Evolutionary conservation across 2,888 invertebrate genomes (phyloP).

Genomic region (Drosophila antonietae): DNA sequence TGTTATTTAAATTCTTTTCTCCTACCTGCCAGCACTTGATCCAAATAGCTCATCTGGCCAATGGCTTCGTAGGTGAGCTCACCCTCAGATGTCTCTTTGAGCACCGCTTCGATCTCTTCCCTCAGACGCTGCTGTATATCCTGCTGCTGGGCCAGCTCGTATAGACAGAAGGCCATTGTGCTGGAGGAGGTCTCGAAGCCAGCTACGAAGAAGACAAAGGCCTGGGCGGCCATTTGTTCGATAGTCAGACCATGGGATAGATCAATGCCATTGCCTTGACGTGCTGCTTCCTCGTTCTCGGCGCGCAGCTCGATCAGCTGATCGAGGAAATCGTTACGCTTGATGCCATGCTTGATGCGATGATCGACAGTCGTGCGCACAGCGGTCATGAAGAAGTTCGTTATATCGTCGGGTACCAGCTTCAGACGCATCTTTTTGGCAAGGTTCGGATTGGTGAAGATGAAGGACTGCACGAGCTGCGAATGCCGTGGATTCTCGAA

Average conservation of each 20-base stretch:
- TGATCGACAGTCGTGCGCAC: conserved; percentile 84
- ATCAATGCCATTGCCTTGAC: conserved; percentile 51
- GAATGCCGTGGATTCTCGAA: conserved; percentile 59
- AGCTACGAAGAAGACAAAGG: conserved; percentile 86
- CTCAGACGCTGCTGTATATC: conserved; percentile 71
- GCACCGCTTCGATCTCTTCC: conserved; percentile 66
- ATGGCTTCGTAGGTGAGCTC: conserved; percentile 73
- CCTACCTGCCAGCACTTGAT: conserved; percentile 80
- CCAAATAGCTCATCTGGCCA: conserved; percentile 75
- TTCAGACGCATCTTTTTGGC: conserved; percentile 67
- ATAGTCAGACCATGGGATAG: conserved; percentile 73
- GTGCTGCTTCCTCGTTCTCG: conserved; percentile 46
- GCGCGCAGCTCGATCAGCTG: conserved; percentile 83
- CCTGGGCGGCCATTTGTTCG: conserved; percentile 86
- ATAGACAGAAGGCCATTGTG: conserved; percentile 84
- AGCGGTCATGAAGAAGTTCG: conserved; percentile 79
- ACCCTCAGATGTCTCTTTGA: conserved; percentile 52
- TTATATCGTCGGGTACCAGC: conserved; percentile 58
- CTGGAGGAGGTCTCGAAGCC: conserved; percentile 86
- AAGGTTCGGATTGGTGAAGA: conserved; percentile 58
- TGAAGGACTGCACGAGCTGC: conserved; percentile 53
- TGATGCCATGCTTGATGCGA: conserved; percentile 78
- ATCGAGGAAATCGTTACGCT: conserved; percentile 86
- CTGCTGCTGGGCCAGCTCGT: conserved; percentile 80
- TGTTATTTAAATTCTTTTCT: background rate